phyloP scores from a whole-genome alignment of 1,140 invertebrate species.

The Drosophila lini region DNA sequence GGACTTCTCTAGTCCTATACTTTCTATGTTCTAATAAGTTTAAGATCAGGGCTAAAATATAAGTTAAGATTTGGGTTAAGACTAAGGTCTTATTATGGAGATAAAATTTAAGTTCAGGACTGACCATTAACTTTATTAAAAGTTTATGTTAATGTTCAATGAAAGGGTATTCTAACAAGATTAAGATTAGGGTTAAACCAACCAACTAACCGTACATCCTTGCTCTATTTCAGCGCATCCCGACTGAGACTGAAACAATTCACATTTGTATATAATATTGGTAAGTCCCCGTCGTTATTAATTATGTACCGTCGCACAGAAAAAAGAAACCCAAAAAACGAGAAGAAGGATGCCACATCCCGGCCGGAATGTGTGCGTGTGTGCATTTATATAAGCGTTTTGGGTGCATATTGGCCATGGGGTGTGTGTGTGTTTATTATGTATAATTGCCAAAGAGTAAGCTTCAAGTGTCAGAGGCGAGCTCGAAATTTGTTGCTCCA shows the following conservation, averaged over 20 bases:
- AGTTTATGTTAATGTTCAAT: too few species aligned
- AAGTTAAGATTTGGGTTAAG: background rate
- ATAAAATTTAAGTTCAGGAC: background rate
- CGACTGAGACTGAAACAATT: slow-evolving; percentile 1
- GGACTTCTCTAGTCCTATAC: too few species aligned
- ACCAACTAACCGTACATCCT: background rate
- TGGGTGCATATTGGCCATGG: slow-evolving; percentile 12
- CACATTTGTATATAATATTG: slow-evolving; percentile 20
- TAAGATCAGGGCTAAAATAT: background rate
- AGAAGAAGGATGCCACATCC: slow-evolving; percentile 21
- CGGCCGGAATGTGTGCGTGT: background rate
- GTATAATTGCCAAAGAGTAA: slow-evolving; percentile 55
- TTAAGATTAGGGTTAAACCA: background rate
- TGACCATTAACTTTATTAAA: background rate
- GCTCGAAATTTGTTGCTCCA: slow-evolving; percentile 64
- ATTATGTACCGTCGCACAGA: slow-evolving; percentile 46
- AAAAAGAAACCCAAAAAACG: slow-evolving; percentile 1
- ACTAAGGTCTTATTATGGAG: background rate
- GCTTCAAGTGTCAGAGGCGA: slow-evolving; percentile 61
- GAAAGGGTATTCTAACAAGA: too few species aligned
- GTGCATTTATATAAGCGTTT: slow-evolving; percentile 7
- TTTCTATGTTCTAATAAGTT: too few species aligned
- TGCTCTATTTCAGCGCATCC: background rate
- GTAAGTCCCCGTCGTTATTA: slow-evolving; percentile 61
- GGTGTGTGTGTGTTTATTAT: slow-evolving; percentile 8